Evolutionary conservation across 2,888 invertebrate species (phyloP), one percentile per base, ranked within the genome.

Genomic region (Heteropelma amictum): DNA sequence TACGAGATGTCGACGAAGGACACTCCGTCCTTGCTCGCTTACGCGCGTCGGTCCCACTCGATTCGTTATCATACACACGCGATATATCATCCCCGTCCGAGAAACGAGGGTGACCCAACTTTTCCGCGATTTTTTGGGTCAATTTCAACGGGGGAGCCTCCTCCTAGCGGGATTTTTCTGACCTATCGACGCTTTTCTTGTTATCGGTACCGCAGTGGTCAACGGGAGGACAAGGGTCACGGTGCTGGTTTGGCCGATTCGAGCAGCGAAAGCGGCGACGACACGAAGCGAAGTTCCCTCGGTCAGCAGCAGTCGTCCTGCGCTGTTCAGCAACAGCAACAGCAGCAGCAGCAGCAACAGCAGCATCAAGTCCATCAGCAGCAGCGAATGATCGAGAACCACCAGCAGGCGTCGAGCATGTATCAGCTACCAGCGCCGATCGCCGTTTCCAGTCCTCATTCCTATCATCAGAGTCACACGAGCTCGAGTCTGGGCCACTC

Each of bases 231-330:
- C 56, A 89, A 89, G 72, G 80, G 83, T 47, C 87, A 87, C 70
- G 84, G 83, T 21, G 83, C 84, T 1, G 86, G 84, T 10, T 65
- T 87, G 5, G 87, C 85, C 0, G 89, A 89, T 42, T 85, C 89
- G 40, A 88, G 89, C 73, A 87, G 88, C 81, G 89, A 89, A 56
- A 88, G 88, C 72, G 89, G 89, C 12, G 89, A 89, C 72, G 89
- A 89, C 42, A 82, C 83, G 12, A 88, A 87, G 71, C 82, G 87
- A 35, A 84, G 84, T 21, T 82, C 83, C 2, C 80, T 83, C 2
- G 75, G 80, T 10, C 84, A 84, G 53, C 82, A 80, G 12, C 76
- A 79, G 17, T 73, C 75, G 10, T 77, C 80, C 2, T 79, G 79
- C 51, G 58, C 51, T 1, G 51, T 64, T n/a, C 80, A 76, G 19